These are phyloP conservation scores for Lanius ludovicianus DNA, from an alignment of 2,113 vertebrate genomes.

Conservation along the genomic window DNA sequence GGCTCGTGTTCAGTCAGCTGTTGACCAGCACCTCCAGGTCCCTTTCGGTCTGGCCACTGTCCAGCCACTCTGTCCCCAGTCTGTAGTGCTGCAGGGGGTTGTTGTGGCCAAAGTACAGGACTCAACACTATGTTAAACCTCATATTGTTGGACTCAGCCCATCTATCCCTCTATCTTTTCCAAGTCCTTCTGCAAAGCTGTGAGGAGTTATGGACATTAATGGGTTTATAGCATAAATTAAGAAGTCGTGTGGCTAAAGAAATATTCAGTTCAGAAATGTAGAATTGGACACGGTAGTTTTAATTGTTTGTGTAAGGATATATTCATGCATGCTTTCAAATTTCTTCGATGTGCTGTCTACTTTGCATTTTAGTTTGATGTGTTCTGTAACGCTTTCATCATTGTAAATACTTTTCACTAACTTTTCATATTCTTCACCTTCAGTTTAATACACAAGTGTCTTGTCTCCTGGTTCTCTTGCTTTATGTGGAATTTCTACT, in stretches of 20 bases:
- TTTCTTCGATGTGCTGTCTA: not conserved
- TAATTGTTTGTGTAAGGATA: not conserved
- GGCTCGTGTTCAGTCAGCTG: not conserved
- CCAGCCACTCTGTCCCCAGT: not conserved
- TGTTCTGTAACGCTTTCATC: not conserved
- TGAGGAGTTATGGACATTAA: not conserved
- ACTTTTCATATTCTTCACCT: not conserved
- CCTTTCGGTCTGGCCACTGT: not conserved
- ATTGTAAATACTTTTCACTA: not conserved
- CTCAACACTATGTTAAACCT: not conserved
- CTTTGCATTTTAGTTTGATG: not conserved
- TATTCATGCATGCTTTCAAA: not conserved
- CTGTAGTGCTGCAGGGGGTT: rapidly evolving
- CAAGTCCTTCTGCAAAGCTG: not conserved
- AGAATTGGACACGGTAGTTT: not conserved
- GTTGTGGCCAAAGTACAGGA: not conserved
- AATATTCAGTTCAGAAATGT: not conserved
- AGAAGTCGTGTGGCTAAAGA: not conserved
- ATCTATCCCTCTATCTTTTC: too few relatives aligned
- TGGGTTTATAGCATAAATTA: not conserved
- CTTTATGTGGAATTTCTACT: not conserved
- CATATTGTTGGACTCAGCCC: not conserved
- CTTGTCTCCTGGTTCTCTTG: rapidly evolving
- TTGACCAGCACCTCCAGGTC: too few relatives aligned
- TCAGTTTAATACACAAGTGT: not conserved